Evolutionary conservation across 2,888 invertebrate genomes (phyloP).

Genomic region (Pyrochroa serraticornis): DNA sequence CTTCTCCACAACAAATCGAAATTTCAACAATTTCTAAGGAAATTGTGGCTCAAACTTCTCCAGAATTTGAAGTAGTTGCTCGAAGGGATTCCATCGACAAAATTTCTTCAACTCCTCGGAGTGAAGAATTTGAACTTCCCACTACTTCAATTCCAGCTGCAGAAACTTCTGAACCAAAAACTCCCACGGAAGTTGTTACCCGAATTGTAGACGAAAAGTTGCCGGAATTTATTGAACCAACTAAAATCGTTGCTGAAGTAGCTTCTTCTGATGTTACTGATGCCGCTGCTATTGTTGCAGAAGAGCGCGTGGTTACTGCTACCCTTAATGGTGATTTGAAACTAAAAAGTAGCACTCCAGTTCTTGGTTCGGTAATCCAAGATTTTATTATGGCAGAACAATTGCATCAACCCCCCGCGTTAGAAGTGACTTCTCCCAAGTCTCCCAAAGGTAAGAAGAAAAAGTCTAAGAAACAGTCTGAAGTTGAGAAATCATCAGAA

Average conservation of each 20-base stretch:
- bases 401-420: constrained; percentile 17
- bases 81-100: not conserved
- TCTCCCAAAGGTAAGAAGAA: constrained; percentile 36
- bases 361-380: constrained; percentile 19
- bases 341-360: constrained; percentile 3
- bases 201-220: not conserved
- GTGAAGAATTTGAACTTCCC: not conserved
- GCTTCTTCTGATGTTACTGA: not conserved
- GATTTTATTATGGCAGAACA: constrained; percentile 34
- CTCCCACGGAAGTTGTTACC: not conserved
- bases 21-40: no score
- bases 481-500: constrained; percentile 27
- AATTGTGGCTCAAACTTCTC: constrained; percentile 8
- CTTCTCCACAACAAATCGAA: no score
- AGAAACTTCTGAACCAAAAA: not conserved
- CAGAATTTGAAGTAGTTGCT: not conserved
- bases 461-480: constrained; percentile 27
- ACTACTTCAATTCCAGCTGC: not conserved
- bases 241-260: not conserved
- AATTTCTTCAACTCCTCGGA: not conserved
- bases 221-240: not conserved
- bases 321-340: constrained; percentile 14
- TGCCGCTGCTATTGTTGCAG: not conserved
- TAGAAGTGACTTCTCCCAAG: constrained; percentile 6
- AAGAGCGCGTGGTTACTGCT: not conserved